phyloP scores from a whole-genome alignment of 2,113 vertebrate genomes.

The Rana temporaria region DNA sequence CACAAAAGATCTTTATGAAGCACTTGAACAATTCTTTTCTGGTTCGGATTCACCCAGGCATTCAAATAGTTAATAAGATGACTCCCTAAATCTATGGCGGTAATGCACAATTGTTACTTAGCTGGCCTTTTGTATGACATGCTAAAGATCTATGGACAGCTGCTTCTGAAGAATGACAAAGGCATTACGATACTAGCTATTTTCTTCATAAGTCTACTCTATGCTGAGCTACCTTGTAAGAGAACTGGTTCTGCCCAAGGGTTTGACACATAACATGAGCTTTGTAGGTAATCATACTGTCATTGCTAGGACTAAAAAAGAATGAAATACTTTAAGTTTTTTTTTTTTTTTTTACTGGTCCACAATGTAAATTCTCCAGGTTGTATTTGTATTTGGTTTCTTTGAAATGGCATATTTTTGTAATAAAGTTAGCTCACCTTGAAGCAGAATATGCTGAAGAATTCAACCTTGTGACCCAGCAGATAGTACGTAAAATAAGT shows the following conservation, averaged over 20 bases:
- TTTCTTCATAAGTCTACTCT: constrained; percentile 17
- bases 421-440: too few species aligned
- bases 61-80: constrained; percentile 4
- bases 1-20: constrained; percentile 12
- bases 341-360: background rate
- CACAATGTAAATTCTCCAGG: background rate
- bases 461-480: too few species aligned
- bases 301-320: constrained; percentile 7
- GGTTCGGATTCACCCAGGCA: background rate
- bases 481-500: too few species aligned
- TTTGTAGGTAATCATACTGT: constrained; percentile 13
- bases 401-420: too few species aligned
- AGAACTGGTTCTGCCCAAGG: constrained; percentile 14
- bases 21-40: background rate
- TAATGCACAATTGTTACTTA: constrained; percentile 10
- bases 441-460: too few species aligned
- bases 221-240: background rate
- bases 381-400: constrained; percentile 9
- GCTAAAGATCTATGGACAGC: constrained; percentile 7
- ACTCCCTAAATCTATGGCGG: background rate
- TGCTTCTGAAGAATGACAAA: constrained; percentile 1
- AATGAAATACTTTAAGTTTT: constrained; percentile 15
- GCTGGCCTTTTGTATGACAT: constrained; percentile 9
- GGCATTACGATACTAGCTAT: background rate
- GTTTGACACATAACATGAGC: constrained; percentile 13